Conservation (phyloP, 92 coral and sea anemone genomes). For the Zoanthus solanderi region DNA sequence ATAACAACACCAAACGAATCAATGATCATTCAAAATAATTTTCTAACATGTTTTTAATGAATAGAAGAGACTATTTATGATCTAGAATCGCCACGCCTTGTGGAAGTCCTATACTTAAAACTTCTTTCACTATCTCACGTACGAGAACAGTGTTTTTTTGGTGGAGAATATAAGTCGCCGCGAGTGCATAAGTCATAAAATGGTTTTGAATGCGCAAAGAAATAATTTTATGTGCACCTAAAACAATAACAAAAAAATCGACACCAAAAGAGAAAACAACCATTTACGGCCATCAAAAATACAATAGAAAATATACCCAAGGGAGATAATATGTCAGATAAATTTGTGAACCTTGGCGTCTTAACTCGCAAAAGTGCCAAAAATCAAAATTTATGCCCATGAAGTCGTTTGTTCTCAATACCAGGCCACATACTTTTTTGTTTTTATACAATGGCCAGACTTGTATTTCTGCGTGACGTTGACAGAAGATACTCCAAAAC, state of each 20-base stretch:
- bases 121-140: neutral
- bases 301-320: conserved; percentile 46
- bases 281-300: conserved; percentile 42
- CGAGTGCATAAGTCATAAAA: neutral
- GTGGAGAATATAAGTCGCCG: neutral
- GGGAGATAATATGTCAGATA: conserved; percentile 48
- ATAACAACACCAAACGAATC: neutral
- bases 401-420: neutral
- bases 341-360: conserved; percentile 18
- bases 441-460: conserved; percentile 1
- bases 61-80: conserved; percentile 27
- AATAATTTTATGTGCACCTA: conserved; percentile 36
- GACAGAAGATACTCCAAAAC: conserved; percentile 28
- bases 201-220: neutral
- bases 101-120: neutral
- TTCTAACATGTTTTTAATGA: conserved; percentile 25
- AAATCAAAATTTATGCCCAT: conserved; percentile 18
- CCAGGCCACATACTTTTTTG: conserved; percentile 7
- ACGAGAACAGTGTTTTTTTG: neutral
- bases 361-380: conserved; percentile 23
- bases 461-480: conserved; percentile 43
- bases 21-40: conserved; percentile 8
- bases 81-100: conserved; percentile 33
- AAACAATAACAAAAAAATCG: conserved; percentile 2
- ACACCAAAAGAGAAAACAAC: conserved; percentile 36